Percentiles rank a stretch among this genome's conserved stretches.
phyloP scores from a whole-genome alignment of 2,797 vertebrate genomes.

The Eurystomus glaucurus region DNA sequence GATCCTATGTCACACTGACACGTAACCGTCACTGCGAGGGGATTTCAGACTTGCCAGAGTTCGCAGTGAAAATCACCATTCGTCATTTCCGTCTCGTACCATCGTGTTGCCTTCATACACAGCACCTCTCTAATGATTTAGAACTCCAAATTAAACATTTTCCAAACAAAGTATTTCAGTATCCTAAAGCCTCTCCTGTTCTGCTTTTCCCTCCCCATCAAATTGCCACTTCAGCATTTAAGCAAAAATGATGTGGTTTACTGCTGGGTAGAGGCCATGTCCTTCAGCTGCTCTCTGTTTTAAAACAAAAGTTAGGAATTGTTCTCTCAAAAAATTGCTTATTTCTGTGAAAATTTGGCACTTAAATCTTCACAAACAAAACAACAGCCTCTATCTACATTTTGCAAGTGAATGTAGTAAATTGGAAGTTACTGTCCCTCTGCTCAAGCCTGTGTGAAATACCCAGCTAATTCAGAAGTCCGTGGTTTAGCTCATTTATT shows the following conservation, averaged over 20 bases:
- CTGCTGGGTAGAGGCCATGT: background rate
- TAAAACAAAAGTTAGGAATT: background rate
- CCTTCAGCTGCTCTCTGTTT: background rate
- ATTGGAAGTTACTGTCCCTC: background rate
- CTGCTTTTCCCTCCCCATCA: background rate
- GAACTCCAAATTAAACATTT: background rate
- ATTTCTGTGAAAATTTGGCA: background rate
- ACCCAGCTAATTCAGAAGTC: background rate
- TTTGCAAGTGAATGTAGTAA: background rate
- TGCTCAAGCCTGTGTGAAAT: background rate
- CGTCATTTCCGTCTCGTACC: background rate
- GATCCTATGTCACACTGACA: background rate
- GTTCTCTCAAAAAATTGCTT: background rate
- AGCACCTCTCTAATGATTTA: background rate
- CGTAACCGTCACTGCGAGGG: background rate
- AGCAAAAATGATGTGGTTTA: background rate
- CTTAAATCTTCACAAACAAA: background rate
- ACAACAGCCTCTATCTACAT: background rate
- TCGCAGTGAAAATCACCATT: background rate
- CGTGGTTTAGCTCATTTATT: background rate
- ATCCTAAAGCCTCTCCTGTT: background rate
- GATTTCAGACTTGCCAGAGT: background rate
- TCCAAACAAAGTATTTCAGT: background rate
- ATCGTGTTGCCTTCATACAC: background rate
- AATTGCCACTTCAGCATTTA: background rate